Percentiles rank a stretch among this genome's conserved stretches.
Conservation (phyloP, 2,797 vertebrate genomes). For the Cuniculus paca region DNA sequence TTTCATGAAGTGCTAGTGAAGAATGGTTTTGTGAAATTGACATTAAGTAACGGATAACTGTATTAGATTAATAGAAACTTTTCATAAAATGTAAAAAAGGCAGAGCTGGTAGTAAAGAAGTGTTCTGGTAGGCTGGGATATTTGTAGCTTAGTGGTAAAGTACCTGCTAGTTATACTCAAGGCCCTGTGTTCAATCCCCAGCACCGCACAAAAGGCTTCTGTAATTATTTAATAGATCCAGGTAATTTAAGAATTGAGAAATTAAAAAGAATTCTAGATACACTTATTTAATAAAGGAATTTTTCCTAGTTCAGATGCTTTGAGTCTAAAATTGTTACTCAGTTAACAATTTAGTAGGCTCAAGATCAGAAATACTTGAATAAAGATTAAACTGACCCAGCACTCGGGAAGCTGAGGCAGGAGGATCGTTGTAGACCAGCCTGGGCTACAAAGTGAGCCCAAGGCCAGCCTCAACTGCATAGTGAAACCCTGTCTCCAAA, state of each 20-base stretch:
- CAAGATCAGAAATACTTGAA: slow-evolving; percentile 27
- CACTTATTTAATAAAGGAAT: slow-evolving; percentile 26
- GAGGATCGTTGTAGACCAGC: no score
- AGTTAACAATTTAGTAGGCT: slow-evolving; percentile 33
- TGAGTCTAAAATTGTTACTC: slow-evolving; percentile 52
- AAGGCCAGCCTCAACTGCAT: no score
- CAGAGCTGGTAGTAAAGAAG: background rate
- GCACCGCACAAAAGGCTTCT: background rate
- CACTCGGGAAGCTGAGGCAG: no score
- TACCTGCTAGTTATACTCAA: background rate
- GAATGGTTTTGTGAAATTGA: slow-evolving; percentile 37
- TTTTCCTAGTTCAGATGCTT: slow-evolving; percentile 28
- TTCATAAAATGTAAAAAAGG: slow-evolving; percentile 37
- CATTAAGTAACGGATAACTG: slow-evolving; percentile 10
- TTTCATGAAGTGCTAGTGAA: slow-evolving; percentile 55
- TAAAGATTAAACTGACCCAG: background rate
- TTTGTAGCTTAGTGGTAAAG: background rate
- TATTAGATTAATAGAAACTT: slow-evolving; percentile 58
- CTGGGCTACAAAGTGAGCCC: no score
- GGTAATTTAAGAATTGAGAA: slow-evolving; percentile 25
- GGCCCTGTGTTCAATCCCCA: background rate
- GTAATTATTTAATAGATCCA: slow-evolving; percentile 8
- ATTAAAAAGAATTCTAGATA: slow-evolving; percentile 19
- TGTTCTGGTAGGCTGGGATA: background rate
- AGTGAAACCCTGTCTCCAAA: no score